Evolutionary conservation across 2,888 invertebrate genomes (phyloP).

Genomic region (Lepeophtheirus nordmannii): DNA sequence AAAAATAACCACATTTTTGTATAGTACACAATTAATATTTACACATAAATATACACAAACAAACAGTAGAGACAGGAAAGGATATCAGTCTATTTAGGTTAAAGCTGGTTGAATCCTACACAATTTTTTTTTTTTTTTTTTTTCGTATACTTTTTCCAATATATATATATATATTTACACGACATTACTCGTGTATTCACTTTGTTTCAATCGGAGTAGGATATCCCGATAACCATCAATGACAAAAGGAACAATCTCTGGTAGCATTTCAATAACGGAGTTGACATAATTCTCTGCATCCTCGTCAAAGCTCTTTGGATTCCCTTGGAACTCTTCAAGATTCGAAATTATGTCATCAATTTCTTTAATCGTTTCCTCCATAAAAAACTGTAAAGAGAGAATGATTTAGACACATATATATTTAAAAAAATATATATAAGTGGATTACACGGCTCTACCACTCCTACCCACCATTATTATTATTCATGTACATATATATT

Average conservation of each 20-base stretch:
- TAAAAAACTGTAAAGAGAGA: not conserved
- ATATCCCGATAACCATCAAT: not conserved
- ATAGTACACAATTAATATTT: no score
- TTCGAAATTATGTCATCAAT: not conserved
- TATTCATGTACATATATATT: not conserved
- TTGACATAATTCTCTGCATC: constrained; percentile 3
- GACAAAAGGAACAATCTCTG: not conserved
- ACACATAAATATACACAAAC: no score
- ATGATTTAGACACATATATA: no score
- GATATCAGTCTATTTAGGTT: no score
- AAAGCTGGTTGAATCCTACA: no score
- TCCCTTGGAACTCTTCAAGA: not conserved
- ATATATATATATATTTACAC: not conserved
- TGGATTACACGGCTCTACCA: not conserved
- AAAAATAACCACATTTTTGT: no score
- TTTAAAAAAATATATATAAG: not conserved
- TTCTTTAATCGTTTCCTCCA: constrained; percentile 2
- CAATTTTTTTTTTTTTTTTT: no score
- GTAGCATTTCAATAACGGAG: constrained; percentile 1
- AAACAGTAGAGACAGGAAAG: no score
- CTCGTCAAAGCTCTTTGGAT: not conserved
- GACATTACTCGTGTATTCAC: constrained; percentile 1
- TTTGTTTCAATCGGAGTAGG: not conserved
- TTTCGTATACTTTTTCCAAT: no score
- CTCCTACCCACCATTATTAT: no score